Percentiles rank a stretch among this genome's conserved stretches.
phyloP scores from a whole-genome alignment of 2,797 vertebrate genomes.

The Squalus acanthias region DNA sequence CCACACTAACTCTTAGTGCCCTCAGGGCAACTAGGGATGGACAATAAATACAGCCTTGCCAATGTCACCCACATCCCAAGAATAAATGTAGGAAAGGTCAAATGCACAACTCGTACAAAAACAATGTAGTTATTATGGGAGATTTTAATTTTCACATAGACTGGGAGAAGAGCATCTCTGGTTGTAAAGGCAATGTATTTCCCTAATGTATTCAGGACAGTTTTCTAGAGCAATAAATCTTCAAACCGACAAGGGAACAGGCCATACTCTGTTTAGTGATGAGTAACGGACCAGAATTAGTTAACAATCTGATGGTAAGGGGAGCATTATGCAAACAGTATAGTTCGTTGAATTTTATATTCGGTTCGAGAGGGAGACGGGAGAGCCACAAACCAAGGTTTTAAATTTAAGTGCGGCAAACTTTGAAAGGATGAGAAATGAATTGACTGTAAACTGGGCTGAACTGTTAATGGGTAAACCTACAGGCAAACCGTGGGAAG shows the following conservation, averaged over 20 bases:
- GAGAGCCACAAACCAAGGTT: not conserved
- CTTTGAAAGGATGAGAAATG: not conserved
- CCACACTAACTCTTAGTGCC: not conserved
- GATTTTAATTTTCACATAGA: not conserved
- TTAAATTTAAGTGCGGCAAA: not conserved
- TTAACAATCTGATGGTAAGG: not conserved
- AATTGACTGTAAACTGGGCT: not conserved
- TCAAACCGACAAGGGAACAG: not conserved
- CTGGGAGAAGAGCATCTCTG: not conserved
- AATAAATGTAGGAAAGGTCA: not conserved
- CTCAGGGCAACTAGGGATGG: not conserved
- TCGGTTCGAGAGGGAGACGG: not conserved
- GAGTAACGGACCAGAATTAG: not conserved
- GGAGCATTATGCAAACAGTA: not conserved
- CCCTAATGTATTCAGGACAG: not conserved
- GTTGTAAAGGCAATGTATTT: not conserved
- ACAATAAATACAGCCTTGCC: not conserved
- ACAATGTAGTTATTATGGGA: not conserved
- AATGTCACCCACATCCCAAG: not conserved
- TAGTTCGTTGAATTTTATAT: not conserved
- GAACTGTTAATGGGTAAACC: not conserved
- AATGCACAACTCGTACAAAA: not conserved
- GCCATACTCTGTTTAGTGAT: not conserved
- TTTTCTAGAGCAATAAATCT: not conserved
- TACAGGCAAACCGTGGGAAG: not conserved